Conservation (phyloP, 2,888 invertebrate species). For the Drosophila nigritarsus region DNA sequence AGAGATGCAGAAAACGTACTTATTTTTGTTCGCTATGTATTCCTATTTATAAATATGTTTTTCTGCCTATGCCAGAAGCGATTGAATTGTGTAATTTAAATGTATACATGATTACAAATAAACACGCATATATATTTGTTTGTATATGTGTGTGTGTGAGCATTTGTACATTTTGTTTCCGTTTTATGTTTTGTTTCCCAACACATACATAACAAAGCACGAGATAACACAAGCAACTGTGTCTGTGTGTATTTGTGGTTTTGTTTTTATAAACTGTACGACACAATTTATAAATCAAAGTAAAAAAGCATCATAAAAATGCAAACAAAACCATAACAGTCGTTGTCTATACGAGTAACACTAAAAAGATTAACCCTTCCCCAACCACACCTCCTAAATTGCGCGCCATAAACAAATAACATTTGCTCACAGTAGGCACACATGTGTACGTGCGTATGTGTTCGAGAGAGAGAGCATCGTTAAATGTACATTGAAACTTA, state of each 20-base stretch:
- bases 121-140: background rate
- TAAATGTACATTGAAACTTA: slow-evolving; percentile 54
- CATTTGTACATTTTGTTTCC: slow-evolving; percentile 44
- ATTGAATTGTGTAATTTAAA: slow-evolving; percentile 41
- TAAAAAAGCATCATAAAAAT: slow-evolving; percentile 25
- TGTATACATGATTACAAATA: slow-evolving; percentile 21
- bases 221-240: slow-evolving; percentile 44
- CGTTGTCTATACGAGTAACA: slow-evolving; percentile 21
- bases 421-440: slow-evolving; percentile 12
- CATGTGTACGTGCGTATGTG: slow-evolving; percentile 1
- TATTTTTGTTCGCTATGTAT: slow-evolving; percentile 16
- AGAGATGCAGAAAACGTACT: slow-evolving; percentile 2
- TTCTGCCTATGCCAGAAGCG: slow-evolving; percentile 10
- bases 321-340: slow-evolving; percentile 21
- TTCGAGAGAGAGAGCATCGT: slow-evolving; percentile 43
- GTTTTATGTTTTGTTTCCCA: slow-evolving; percentile 48
- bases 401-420: slow-evolving; percentile 73
- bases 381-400: slow-evolving; percentile 56
- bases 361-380: slow-evolving; percentile 59
- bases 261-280: slow-evolving; percentile 15
- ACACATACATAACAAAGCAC: slow-evolving; percentile 25
- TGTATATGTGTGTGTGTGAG: background rate
- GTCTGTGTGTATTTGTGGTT: background rate
- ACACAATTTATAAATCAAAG: slow-evolving; percentile 18
- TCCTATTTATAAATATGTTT: slow-evolving; percentile 28